These are phyloP conservation scores for Horisme vitalbata DNA, from an alignment of 2,888 invertebrate species.

Conservation along the genomic window DNA sequence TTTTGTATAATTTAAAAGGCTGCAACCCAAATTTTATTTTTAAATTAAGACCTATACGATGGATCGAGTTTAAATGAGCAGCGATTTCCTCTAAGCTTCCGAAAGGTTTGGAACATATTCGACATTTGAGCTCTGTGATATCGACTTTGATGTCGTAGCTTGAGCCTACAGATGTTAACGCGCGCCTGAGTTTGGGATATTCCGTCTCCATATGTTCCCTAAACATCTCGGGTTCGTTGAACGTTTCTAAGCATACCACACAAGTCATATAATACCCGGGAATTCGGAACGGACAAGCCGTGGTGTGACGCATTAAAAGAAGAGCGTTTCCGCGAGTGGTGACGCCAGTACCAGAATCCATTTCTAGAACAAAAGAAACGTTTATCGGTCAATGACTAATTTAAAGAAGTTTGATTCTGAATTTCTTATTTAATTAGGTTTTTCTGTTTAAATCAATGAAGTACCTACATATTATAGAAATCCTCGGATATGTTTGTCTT, in stretches of 20 bases:
- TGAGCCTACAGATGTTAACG: slow-evolving; percentile 8
- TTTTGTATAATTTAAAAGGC: slow-evolving; percentile 30
- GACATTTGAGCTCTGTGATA: slow-evolving; percentile 39
- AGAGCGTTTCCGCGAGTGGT: slow-evolving; percentile 46
- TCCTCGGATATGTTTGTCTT: too few species aligned
- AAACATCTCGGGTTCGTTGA: slow-evolving; percentile 40
- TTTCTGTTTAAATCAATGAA: not conserved
- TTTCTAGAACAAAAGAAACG: slow-evolving; percentile 55
- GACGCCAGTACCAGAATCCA: slow-evolving; percentile 36
- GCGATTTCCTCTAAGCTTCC: slow-evolving; percentile 39
- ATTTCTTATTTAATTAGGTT: not conserved
- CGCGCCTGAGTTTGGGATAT: slow-evolving; percentile 32
- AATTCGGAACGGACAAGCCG: slow-evolving; percentile 52
- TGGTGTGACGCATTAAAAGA: slow-evolving; percentile 44
- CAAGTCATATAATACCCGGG: slow-evolving; percentile 41
- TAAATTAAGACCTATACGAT: slow-evolving; percentile 33
- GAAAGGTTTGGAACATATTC: slow-evolving; percentile 37
- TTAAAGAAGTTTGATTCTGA: slow-evolving; percentile 2
- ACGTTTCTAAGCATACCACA: slow-evolving; percentile 45
- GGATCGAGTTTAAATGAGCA: slow-evolving; percentile 37
- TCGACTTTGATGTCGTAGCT: slow-evolving; percentile 32
- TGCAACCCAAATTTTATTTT: slow-evolving; percentile 39
- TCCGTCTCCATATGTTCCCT: slow-evolving; percentile 46
- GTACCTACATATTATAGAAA: too few species aligned
- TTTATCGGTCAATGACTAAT: slow-evolving; percentile 28